phyloP scores from a whole-genome alignment of 2,888 invertebrate genomes.

The Papilio protenor region DNA sequence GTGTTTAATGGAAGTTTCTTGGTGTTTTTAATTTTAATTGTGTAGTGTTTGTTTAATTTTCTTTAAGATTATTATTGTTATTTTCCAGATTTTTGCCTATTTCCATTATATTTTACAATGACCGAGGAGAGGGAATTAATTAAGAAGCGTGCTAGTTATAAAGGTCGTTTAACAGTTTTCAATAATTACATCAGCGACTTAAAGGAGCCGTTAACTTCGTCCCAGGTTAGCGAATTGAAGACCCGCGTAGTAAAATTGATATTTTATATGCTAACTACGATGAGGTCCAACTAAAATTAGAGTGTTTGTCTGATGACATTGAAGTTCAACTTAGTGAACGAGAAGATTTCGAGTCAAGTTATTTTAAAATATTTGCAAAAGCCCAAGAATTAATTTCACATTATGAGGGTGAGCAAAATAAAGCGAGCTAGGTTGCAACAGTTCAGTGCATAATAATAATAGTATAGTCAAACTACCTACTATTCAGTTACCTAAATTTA shows the following conservation, averaged over 20 bases:
- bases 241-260: constrained; percentile 45
- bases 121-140: constrained; percentile 42
- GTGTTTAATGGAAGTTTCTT: no score
- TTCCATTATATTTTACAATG: not conserved
- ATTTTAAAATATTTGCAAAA: constrained; percentile 36
- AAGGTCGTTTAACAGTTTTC: constrained; percentile 42
- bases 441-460: not conserved
- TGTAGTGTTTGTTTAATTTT: no score
- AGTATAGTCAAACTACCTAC: not conserved
- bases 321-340: constrained; percentile 37
- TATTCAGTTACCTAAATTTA: no score
- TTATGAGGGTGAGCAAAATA: not conserved
- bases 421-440: not conserved
- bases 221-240: constrained; percentile 44
- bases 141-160: constrained; percentile 41
- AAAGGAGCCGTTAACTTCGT: constrained; percentile 19
- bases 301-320: constrained; percentile 45
- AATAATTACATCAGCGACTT: constrained; percentile 36
- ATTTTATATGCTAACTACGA: constrained; percentile 47
- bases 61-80: no score
- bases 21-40: no score
- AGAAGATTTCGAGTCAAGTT: not conserved
- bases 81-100: no score
- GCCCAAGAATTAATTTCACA: constrained; percentile 11
- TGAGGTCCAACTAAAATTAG: constrained; percentile 47